Base-by-base conservation (phyloP, 2,797 vertebrate genomes). In the Schizothorax lantsangensis region DNA sequence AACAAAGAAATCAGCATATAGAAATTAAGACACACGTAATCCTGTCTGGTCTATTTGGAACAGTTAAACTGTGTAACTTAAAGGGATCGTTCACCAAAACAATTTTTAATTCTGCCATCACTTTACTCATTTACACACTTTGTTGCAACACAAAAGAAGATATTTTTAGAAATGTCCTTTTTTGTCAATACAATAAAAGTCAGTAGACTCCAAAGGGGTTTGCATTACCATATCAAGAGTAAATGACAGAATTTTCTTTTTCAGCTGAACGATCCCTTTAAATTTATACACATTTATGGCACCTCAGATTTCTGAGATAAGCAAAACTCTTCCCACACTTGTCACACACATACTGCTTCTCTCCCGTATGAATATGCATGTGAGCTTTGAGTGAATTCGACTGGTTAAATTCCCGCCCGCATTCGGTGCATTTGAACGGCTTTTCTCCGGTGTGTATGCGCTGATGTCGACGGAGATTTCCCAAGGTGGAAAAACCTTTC, bases 361-460 rank as follows among this genome's bases (percentile, higher is more conserved):
- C 93, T 1, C 95, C 95, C 0, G 93, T 95, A 92, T 96, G 95
- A 6, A 95, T 93, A 91, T 95, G 93, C 90, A 92, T 91, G 86
- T 96, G 95, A 30, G 95, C 95, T 88, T 96, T 95, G 77, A 96
- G 93, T 85, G 94, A 95, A 92, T 95, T 95, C 33, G 94, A 93
- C 92, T 96, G 95, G 91, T 94, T 96, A 89, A 96, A 96, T 88
- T 94, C 92, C 84, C 94, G 94, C 0, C 93, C 94, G 0, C 95
- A 96, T 0, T 82, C 86, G 40, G 91, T 88, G 21, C 95, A 96
- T 90, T 88, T 93, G 90, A 93, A 95, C 0, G 95, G 95, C 43
- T 95, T 95, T 88, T 95, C 95, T 0, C 95, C 95, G 0, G 94
- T 95, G 92, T 96, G 95, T 87, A 95, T 94, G 0, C 95, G 93